phyloP scores from a whole-genome alignment of 2,797 vertebrate genomes.

The Lithobates sylvaticus region DNA sequence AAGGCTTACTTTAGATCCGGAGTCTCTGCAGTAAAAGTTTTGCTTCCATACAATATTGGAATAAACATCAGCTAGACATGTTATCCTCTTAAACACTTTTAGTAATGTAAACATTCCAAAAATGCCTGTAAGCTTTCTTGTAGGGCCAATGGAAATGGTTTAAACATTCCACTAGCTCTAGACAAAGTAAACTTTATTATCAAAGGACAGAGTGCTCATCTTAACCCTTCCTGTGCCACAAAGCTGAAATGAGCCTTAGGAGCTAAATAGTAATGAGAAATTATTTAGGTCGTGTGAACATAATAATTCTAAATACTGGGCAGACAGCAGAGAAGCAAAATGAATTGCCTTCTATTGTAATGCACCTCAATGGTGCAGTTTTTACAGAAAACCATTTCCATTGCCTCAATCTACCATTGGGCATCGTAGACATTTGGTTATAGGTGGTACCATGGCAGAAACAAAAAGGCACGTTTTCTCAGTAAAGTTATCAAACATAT shows the following conservation, averaged over 20 bases:
- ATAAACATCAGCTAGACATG: slow-evolving; percentile 46
- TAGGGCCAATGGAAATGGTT: slow-evolving; percentile 35
- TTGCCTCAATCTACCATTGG: too few relatives aligned
- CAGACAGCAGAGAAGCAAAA: too few relatives aligned
- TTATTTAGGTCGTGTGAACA: too few relatives aligned
- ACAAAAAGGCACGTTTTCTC: too few relatives aligned
- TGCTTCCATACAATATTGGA: slow-evolving; percentile 40
- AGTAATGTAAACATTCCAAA: slow-evolving; percentile 63
- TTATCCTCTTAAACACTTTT: slow-evolving; percentile 59
- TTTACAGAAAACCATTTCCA: too few relatives aligned
- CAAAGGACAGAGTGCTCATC: slow-evolving; percentile 9
- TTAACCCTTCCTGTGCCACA: background rate
- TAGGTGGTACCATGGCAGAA: too few relatives aligned
- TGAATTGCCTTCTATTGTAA: too few relatives aligned
- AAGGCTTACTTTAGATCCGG: slow-evolving; percentile 29
- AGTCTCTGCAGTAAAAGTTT: slow-evolving; percentile 20
- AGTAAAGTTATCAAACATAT: too few relatives aligned
- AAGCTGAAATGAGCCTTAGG: background rate
- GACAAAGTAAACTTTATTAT: slow-evolving; percentile 22
- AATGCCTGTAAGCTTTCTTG: slow-evolving; percentile 59
- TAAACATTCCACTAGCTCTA: slow-evolving; percentile 51
- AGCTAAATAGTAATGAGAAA: background rate
- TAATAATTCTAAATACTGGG: too few relatives aligned
- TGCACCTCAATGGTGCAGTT: too few relatives aligned
- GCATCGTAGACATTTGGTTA: too few relatives aligned